A percentile compares a stretch with the other conserved stretches of the same genome.
Evolutionary conservation across 2,888 invertebrate species (phyloP).

Genomic region (Micoletzkya japonica): DNA sequence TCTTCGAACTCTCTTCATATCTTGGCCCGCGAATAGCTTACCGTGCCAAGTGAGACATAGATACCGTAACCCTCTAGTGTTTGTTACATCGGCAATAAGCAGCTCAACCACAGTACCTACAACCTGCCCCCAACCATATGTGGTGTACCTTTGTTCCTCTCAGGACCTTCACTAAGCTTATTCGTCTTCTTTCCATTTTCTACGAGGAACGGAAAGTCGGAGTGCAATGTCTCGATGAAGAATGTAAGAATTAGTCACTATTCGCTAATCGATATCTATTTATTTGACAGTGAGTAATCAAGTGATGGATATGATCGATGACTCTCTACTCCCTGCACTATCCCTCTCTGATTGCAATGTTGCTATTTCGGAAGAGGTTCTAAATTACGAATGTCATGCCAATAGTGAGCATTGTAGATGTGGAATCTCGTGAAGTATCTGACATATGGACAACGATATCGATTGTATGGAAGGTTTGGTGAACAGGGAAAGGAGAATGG

Average conservation of each 20-base stretch:
- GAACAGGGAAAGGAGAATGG: background rate
- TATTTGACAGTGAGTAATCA: constrained; percentile 37
- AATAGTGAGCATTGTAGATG: constrained; percentile 69
- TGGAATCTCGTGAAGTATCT: constrained; percentile 76
- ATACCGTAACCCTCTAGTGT: too few relatives aligned
- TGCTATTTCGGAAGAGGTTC: constrained; percentile 84
- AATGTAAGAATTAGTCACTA: background rate
- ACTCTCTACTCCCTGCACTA: constrained; percentile 84
- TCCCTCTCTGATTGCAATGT: constrained; percentile 91
- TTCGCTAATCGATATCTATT: background rate
- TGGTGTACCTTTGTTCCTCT: too few relatives aligned
- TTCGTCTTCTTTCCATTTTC: constrained; percentile 69
- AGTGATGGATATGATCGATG: constrained; percentile 70
- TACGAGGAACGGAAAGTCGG: constrained; percentile 56
- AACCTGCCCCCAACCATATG: constrained; percentile 84
- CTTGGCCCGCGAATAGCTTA: constrained; percentile 46
- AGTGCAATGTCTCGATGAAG: background rate
- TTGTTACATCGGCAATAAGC: too few relatives aligned
- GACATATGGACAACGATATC: constrained; percentile 66
- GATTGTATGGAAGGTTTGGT: constrained; percentile 40
- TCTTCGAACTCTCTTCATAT: constrained; percentile 37
- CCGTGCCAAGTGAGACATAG: constrained; percentile 73
- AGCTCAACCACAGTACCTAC: constrained; percentile 82
- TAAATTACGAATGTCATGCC: background rate
- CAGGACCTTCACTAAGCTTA: constrained; percentile 83